Conservation (phyloP, 2,797 vertebrate species). For the Lepilemur ruficaudatus region DNA sequence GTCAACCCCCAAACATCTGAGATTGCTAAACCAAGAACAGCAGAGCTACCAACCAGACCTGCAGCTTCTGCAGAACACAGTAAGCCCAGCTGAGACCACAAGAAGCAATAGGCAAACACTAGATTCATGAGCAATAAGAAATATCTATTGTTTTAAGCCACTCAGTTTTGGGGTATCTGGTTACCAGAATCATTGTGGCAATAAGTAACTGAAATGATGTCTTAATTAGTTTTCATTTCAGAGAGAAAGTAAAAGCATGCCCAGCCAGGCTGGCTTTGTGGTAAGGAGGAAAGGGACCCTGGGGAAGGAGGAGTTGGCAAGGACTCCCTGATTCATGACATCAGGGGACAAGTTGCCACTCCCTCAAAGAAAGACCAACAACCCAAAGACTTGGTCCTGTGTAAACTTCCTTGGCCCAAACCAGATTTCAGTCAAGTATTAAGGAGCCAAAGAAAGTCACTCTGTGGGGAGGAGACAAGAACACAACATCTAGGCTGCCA, state of each 20-base stretch:
- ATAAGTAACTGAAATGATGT: background rate
- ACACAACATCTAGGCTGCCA: background rate
- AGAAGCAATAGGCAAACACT: background rate
- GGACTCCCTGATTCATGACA: background rate
- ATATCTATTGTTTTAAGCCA: slow-evolving; percentile 9
- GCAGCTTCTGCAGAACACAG: background rate
- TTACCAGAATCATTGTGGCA: background rate
- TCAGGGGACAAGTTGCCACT: background rate
- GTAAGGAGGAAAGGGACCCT: background rate
- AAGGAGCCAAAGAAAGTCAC: background rate
- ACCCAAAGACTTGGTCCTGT: background rate
- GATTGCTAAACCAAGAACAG: background rate
- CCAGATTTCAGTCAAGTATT: background rate
- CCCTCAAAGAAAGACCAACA: background rate
- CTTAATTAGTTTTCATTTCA: background rate
- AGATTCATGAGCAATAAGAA: background rate
- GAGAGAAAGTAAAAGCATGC: background rate
- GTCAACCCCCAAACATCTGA: background rate
- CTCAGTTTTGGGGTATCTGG: background rate
- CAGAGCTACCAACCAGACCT: background rate
- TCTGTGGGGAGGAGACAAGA: background rate
- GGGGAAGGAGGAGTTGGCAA: background rate
- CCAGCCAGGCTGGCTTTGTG: background rate
- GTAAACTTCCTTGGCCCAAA: background rate
- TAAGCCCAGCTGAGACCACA: background rate